Percentiles rank a stretch among this genome's conserved stretches.
These are phyloP conservation scores for Hapalemur alaotrensis DNA, from an alignment of 2,797 vertebrate species.

Conservation along the genomic window DNA sequence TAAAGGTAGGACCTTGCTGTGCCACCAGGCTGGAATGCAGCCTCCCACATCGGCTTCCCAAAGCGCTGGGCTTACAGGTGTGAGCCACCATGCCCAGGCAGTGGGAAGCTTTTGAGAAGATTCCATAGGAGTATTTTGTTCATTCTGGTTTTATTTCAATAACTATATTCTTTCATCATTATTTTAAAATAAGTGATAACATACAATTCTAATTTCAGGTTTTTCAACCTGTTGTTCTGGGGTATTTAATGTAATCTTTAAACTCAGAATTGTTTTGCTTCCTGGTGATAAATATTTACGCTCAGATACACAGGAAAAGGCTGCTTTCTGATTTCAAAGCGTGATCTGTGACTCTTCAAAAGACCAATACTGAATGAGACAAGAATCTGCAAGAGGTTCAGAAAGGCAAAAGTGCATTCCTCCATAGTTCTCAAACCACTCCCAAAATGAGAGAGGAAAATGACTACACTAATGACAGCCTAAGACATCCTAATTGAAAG, in stretches of 20 bases:
- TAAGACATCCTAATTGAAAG: not conserved
- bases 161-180: not conserved
- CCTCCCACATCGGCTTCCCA: not conserved
- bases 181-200: constrained; percentile 31
- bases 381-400: not conserved
- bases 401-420: not conserved
- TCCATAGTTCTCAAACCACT: not conserved
- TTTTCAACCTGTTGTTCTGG: constrained; percentile 24
- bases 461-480: not conserved
- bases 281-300: not conserved
- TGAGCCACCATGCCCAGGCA: not conserved
- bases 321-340: not conserved
- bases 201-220: not conserved
- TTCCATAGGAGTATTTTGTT: not conserved
- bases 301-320: not conserved
- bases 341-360: not conserved
- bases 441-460: not conserved
- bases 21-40: not conserved
- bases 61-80: not conserved
- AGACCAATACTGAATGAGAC: constrained; percentile 1
- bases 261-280: not conserved
- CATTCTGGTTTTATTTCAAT: not conserved
- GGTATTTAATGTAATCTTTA: not conserved
- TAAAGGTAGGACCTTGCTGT: not conserved
- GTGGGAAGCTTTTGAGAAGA: not conserved